Percentiles rank a stretch among this genome's conserved stretches.
Evolutionary conservation across 1,140 invertebrate species (phyloP).

Genomic region (Temnothorax curvispinosus): DNA sequence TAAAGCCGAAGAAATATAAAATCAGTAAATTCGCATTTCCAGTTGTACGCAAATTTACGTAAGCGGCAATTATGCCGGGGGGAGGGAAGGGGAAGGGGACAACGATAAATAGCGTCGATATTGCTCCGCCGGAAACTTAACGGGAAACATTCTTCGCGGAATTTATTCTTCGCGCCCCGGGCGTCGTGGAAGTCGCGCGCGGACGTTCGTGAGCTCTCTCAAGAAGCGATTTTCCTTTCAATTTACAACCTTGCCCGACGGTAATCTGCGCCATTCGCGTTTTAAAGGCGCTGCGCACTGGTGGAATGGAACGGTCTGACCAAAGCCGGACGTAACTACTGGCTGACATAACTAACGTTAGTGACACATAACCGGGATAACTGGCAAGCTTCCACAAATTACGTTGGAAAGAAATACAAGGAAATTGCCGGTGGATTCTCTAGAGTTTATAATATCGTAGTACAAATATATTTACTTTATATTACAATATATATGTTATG

Average conservation of each 20-base stretch:
- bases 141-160: slow-evolving; percentile 15
- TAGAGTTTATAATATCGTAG: not conserved
- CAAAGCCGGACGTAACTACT: not conserved
- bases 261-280: slow-evolving; percentile 5
- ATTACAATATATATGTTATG: not conserved
- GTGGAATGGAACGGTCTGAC: not conserved
- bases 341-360: not conserved
- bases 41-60: slow-evolving; percentile 37
- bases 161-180: slow-evolving; percentile 21
- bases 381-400: not conserved
- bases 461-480: not conserved
- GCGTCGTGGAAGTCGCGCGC: not conserved
- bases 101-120: slow-evolving; percentile 37
- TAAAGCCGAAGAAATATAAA: slow-evolving; percentile 37
- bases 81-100: not conserved
- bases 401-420: not conserved
- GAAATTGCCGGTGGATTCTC: not conserved
- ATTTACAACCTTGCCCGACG: slow-evolving; percentile 2
- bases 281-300: not conserved
- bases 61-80: slow-evolving; percentile 16
- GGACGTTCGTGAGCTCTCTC: slow-evolving; percentile 4
- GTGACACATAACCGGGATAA: slow-evolving; percentile 7
- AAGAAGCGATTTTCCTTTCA: slow-evolving; percentile 41
- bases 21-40: slow-evolving; percentile 25
- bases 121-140: slow-evolving; percentile 22